Evolutionary conservation across 2,797 vertebrate genomes (phyloP).

Genomic region (Molossus molossus): DNA sequence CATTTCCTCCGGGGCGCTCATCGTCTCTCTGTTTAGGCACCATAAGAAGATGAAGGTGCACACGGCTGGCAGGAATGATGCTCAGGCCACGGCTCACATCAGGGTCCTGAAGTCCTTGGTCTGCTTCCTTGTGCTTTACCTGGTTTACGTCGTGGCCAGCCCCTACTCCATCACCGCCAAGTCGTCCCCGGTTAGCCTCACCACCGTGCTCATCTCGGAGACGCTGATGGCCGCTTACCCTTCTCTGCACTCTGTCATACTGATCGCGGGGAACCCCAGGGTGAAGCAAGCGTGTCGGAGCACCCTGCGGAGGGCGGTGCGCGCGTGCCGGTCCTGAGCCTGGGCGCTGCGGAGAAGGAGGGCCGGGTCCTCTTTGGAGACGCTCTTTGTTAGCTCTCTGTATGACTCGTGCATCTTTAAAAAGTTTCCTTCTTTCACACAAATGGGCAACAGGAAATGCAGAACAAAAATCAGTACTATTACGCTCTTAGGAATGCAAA

Average conservation of each 20-base stretch:
- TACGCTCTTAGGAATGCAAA: not conserved
- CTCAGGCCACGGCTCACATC: conserved; percentile 1
- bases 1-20: conserved; percentile 53
- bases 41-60: conserved; percentile 59
- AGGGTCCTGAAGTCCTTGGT: conserved; percentile 62
- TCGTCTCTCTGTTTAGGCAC: conserved; percentile 60
- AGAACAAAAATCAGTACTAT: conserved; percentile 21
- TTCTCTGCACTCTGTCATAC: conserved; percentile 42
- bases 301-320: not conserved
- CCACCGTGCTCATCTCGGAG: conserved; percentile 1
- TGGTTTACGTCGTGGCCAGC: not conserved
- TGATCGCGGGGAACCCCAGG: conserved; percentile 55
- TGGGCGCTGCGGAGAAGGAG: not conserved
- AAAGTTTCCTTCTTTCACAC: conserved; percentile 19
- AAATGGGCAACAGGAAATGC: not conserved
- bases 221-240: conserved; percentile 58
- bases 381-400: not conserved
- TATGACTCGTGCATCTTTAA: not conserved
- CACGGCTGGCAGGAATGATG: not conserved
- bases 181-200: not conserved
- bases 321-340: not conserved
- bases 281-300: conserved; percentile 62
- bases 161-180: conserved; percentile 19
- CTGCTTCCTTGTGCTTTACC: conserved; percentile 22
- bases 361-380: not conserved